Conservation (phyloP, 1,140 invertebrate genomes). For the Bombus huntii region DNA sequence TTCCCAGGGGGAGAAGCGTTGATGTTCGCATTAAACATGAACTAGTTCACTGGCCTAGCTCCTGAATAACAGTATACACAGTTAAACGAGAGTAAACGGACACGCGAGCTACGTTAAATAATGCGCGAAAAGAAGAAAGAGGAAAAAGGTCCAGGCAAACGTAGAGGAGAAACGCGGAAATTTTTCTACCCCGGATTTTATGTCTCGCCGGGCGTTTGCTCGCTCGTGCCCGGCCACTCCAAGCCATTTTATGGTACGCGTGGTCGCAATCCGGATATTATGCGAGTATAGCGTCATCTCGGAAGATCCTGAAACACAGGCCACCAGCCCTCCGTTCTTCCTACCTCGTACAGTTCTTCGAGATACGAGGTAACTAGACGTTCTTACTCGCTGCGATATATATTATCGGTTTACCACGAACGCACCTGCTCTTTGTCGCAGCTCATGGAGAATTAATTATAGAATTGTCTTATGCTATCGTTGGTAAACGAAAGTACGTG, state of each 20-base stretch:
- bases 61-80: slow-evolving; percentile 41
- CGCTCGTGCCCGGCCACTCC: slow-evolving; percentile 32
- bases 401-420: slow-evolving; percentile 49
- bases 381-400: slow-evolving; percentile 47
- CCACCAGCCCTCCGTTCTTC: slow-evolving; percentile 19
- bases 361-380: slow-evolving; percentile 19
- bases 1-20: not conserved
- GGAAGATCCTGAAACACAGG: slow-evolving; percentile 51
- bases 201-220: slow-evolving; percentile 54
- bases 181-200: slow-evolving; percentile 63
- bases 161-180: slow-evolving; percentile 36
- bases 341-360: slow-evolving; percentile 10
- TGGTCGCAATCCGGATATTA: slow-evolving; percentile 70
- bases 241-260: slow-evolving; percentile 71
- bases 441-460: slow-evolving; percentile 35
- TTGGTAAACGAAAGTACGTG: not conserved
- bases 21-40: slow-evolving; percentile 16
- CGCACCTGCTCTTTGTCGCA: slow-evolving; percentile 32
- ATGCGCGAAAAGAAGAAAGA: not conserved
- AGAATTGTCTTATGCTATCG: not conserved
- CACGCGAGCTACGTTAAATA: slow-evolving; percentile 49
- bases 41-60: not conserved
- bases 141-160: not conserved
- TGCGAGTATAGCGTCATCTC: slow-evolving; percentile 62
- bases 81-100: slow-evolving; percentile 34